Evolutionary conservation across 2,888 invertebrate genomes (phyloP).

Genomic region (Pharmacophagus antenor): DNA sequence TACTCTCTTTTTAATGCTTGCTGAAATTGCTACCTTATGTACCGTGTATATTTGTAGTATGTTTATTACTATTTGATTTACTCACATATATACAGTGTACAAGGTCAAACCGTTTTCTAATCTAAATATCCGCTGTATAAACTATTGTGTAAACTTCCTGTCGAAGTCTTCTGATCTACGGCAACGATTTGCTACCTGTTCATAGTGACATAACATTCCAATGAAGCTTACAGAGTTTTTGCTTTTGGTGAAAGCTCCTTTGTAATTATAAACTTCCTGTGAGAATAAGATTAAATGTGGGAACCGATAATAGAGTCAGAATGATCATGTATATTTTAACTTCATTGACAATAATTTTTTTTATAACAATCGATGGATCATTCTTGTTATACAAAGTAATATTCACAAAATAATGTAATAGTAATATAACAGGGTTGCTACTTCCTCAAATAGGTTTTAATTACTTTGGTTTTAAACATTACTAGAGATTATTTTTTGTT

Average conservation of each 20-base stretch:
- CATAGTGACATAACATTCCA: not conserved
- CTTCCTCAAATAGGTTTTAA: not conserved
- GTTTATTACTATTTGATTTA: too few species aligned
- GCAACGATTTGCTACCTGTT: slow-evolving; percentile 51
- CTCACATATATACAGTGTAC: not conserved
- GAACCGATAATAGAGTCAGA: too few species aligned
- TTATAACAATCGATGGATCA: too few species aligned
- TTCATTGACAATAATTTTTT: too few species aligned
- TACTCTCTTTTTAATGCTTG: too few species aligned
- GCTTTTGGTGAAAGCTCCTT: too few species aligned
- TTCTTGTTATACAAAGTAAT: not conserved
- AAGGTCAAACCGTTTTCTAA: slow-evolving; percentile 51
- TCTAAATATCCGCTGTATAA: slow-evolving; percentile 57
- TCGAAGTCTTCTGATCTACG: slow-evolving; percentile 55
- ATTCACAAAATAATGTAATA: not conserved
- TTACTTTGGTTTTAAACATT: not conserved
- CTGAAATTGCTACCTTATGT: too few species aligned
- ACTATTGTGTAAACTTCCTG: slow-evolving; percentile 63
- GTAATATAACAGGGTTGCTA: not conserved
- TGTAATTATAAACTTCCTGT: too few species aligned
- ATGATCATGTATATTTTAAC: too few species aligned
- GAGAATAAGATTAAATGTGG: too few species aligned
- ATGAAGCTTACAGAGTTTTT: too few species aligned
- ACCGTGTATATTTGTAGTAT: too few species aligned
- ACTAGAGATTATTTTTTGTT: slow-evolving; percentile 2